Conservation (phyloP, 2,797 vertebrate genomes). For the Cyprinella venusta region DNA sequence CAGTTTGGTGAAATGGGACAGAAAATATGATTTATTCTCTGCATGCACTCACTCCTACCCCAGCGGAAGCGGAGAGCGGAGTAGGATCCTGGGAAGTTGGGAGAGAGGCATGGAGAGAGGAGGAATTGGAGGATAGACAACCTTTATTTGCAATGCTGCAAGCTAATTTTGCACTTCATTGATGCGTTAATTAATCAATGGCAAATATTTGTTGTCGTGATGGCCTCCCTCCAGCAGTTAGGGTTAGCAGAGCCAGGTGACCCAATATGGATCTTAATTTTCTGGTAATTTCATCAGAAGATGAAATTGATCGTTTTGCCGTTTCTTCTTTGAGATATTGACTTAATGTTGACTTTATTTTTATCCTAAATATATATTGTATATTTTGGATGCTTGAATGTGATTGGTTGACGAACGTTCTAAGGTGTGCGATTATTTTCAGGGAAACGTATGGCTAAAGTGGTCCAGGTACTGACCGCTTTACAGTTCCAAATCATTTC, state of each 20-base stretch:
- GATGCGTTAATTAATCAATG: conserved; percentile 62
- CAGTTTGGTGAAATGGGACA: conserved; percentile 61
- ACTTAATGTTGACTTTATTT: neutral
- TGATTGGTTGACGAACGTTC: too few relatives aligned
- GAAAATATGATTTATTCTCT: conserved; percentile 64
- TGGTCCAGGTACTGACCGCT: too few relatives aligned
- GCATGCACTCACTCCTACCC: conserved; percentile 34
- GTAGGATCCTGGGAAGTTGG: conserved; percentile 25
- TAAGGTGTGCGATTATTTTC: too few relatives aligned
- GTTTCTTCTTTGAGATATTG: neutral
- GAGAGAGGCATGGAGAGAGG: conserved; percentile 40
- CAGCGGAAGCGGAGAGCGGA: conserved; percentile 32
- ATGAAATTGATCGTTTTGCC: neutral
- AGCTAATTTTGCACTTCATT: conserved; percentile 66
- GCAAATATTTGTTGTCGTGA: conserved; percentile 61
- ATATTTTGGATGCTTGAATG: too few relatives aligned
- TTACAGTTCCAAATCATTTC: too few relatives aligned
- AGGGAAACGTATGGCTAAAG: too few relatives aligned
- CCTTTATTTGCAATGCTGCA: conserved; percentile 45
- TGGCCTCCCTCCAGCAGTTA: conserved; percentile 37
- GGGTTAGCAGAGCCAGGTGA: neutral
- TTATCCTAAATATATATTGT: too few relatives aligned
- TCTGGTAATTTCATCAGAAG: conserved; percentile 22
- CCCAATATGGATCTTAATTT: neutral
- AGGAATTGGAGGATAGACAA: conserved; percentile 38